phyloP scores from a whole-genome alignment of 2,797 vertebrate species.

The Euthynnus affinis region DNA sequence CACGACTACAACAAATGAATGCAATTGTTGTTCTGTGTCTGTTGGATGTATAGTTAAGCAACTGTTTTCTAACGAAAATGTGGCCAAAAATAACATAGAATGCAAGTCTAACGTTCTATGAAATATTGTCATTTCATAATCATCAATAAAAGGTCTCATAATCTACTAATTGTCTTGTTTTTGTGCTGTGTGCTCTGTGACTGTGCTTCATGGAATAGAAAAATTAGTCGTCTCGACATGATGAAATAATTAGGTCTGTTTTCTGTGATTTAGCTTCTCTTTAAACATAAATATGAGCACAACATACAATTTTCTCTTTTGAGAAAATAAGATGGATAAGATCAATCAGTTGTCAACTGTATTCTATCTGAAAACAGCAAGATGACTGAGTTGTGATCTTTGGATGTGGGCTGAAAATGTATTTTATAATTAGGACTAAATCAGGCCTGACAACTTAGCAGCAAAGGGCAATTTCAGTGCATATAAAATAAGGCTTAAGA shows the following conservation, averaged over 20 bases:
- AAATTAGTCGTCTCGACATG: too few relatives aligned
- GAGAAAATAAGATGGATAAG: neutral
- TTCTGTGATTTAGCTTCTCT: too few relatives aligned
- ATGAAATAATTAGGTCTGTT: too few relatives aligned
- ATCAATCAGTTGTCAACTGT: neutral
- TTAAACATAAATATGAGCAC: neutral
- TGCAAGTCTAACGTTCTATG: too few relatives aligned
- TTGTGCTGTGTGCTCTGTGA: too few relatives aligned
- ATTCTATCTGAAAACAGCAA: neutral
- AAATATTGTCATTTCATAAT: too few relatives aligned
- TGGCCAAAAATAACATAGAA: too few relatives aligned
- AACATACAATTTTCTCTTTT: neutral
- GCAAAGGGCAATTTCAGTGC: neutral
- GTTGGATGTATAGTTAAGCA: too few relatives aligned
- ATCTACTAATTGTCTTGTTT: too few relatives aligned
- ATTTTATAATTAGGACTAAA: neutral
- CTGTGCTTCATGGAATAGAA: too few relatives aligned
- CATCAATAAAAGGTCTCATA: neutral
- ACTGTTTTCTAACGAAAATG: too few relatives aligned
- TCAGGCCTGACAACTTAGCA: neutral
- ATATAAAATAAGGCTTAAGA: neutral
- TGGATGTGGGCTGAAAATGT: neutral
- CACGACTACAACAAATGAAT: neutral
- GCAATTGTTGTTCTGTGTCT: too few relatives aligned
- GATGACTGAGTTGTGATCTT: neutral